Evolutionary conservation across 2,797 vertebrate species (phyloP).

Genomic region (Streptopelia turtur): DNA sequence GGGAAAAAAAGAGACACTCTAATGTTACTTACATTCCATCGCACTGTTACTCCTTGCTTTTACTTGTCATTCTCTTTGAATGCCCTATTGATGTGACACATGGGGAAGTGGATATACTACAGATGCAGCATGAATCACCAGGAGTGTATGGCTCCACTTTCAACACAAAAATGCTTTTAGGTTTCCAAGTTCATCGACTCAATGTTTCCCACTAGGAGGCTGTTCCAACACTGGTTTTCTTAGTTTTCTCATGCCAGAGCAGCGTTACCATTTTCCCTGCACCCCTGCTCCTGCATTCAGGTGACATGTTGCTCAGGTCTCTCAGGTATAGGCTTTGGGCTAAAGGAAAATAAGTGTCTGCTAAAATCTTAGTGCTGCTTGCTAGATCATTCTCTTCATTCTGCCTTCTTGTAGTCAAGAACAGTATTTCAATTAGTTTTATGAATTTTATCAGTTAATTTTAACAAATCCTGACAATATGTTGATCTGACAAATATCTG

Average conservation of each 20-base stretch:
- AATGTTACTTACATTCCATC: conserved; percentile 39
- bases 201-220: not conserved
- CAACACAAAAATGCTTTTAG: conserved; percentile 32
- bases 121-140: conserved; percentile 13
- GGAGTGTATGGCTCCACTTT: not conserved
- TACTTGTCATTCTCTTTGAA: conserved; percentile 39
- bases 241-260: not conserved
- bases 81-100: conserved; percentile 15
- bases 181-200: not conserved
- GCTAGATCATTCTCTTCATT: not conserved
- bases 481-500: not conserved
- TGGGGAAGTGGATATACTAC: not conserved
- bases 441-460: not conserved
- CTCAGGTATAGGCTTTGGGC: not conserved
- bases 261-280: not conserved
- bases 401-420: not conserved
- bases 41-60: conserved; percentile 18
- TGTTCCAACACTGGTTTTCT: not conserved
- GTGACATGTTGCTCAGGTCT: not conserved
- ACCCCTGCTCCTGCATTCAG: not conserved
- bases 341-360: not conserved
- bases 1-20: not conserved
- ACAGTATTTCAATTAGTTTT: not conserved
- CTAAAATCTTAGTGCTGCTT: not conserved
- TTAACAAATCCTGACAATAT: not conserved